These are phyloP conservation scores for Grantiella picta DNA, from an alignment of 2,113 vertebrate species.

Conservation along the genomic window DNA sequence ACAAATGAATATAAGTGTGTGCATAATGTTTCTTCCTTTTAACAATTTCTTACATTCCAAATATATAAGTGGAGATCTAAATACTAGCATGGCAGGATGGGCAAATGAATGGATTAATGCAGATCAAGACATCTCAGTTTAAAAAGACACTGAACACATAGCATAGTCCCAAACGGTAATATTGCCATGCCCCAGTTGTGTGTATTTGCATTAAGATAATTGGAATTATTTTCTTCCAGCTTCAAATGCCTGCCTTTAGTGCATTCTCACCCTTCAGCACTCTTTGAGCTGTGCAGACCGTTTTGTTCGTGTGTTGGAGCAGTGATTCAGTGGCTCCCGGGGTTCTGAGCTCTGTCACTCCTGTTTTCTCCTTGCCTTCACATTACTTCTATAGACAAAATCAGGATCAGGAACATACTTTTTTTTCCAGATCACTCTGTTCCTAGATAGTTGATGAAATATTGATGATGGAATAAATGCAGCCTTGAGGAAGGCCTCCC, in stretches of 20 bases:
- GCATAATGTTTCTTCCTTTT: background rate
- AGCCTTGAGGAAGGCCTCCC: background rate
- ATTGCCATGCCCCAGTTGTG: background rate
- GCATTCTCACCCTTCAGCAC: background rate
- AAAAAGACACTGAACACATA: background rate
- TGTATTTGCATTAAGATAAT: background rate
- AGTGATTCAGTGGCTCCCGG: background rate
- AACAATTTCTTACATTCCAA: background rate
- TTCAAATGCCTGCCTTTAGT: background rate
- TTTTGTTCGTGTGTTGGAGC: background rate
- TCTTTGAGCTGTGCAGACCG: rapidly evolving
- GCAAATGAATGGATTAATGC: background rate
- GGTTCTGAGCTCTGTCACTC: background rate
- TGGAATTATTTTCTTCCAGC: background rate
- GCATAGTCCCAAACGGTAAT: background rate
- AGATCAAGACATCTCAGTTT: background rate
- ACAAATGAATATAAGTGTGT: background rate
- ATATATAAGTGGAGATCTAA: background rate
- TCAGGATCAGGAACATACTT: background rate
- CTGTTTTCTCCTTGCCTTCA: background rate
- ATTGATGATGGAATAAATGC: background rate
- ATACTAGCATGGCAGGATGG: background rate
- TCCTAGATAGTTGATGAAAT: background rate
- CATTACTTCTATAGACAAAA: background rate
- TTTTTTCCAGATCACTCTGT: background rate